These are phyloP conservation scores for Drosophila murphyi DNA, from an alignment of 1,140 invertebrate species.

Conservation along the genomic window DNA sequence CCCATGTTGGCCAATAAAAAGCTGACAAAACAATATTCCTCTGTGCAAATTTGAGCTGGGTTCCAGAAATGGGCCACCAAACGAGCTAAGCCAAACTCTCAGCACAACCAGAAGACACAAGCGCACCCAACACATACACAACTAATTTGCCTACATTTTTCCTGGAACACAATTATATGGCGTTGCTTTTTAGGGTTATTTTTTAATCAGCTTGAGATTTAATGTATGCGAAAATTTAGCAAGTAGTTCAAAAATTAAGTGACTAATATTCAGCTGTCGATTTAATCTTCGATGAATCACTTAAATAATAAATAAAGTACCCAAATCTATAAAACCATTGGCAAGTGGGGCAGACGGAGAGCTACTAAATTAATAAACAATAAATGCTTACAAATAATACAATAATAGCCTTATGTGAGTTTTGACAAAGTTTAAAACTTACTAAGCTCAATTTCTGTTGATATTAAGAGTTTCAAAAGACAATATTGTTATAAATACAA, in stretches of 20 bases:
- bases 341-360: too few relatives aligned
- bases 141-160: conserved; percentile 27
- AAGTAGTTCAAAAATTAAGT: not conserved
- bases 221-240: not conserved
- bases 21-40: conserved; percentile 80
- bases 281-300: too few relatives aligned
- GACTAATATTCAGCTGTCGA: too few relatives aligned
- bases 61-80: conserved; percentile 42
- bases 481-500: too few relatives aligned
- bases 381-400: too few relatives aligned
- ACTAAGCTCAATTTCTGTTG: too few relatives aligned
- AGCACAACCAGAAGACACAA: not conserved
- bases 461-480: too few relatives aligned
- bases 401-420: not conserved
- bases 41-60: conserved; percentile 36
- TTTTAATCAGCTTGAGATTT: not conserved
- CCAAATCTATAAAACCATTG: too few relatives aligned
- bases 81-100: conserved; percentile 30
- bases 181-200: conserved; percentile 2
- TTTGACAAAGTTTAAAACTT: too few relatives aligned
- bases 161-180: not conserved
- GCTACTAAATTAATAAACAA: not conserved
- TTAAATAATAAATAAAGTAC: too few relatives aligned
- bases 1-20: conserved; percentile 82
- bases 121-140: not conserved